phyloP scores from a whole-genome alignment of 2,888 invertebrate species.

The Cephus pygmeus region DNA sequence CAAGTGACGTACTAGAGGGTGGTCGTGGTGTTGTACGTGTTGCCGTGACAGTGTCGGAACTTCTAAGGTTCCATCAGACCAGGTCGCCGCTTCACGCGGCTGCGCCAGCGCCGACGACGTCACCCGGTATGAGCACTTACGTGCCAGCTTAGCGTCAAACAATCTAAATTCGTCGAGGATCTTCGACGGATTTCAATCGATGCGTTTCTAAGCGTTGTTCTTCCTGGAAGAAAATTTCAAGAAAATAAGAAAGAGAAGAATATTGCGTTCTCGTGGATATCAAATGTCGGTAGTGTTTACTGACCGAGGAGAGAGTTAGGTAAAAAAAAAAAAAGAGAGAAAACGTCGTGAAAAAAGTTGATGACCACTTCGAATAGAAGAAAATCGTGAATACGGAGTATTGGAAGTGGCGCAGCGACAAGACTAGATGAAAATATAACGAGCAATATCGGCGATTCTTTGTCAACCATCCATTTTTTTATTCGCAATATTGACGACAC shows the following conservation, averaged over 20 bases:
- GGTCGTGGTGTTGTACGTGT: conserved; percentile 89
- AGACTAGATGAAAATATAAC: neutral
- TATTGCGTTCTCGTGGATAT: neutral
- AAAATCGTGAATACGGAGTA: neutral
- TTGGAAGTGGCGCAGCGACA: neutral
- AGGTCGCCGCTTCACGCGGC: conserved; percentile 59
- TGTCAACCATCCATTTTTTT: neutral
- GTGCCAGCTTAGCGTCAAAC: conserved; percentile 54
- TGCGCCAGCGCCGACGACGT: conserved; percentile 33
- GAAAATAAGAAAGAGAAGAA: neutral
- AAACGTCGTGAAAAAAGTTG: neutral
- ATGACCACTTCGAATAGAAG: neutral
- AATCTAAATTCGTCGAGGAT: conserved; percentile 33
- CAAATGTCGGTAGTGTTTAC: neutral
- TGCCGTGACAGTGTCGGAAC: conserved; percentile 88
- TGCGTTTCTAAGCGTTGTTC: neutral
- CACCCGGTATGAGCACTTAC: conserved; percentile 45
- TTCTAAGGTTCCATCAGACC: conserved; percentile 76
- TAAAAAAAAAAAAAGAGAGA: neutral
- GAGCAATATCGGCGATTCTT: neutral
- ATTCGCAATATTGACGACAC: neutral
- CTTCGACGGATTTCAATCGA: neutral
- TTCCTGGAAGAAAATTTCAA: neutral
- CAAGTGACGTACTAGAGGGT: conserved; percentile 92
- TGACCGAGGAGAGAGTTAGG: neutral